Conservation (phyloP, 2,113 vertebrate species). For the Pheucticus melanocephalus region DNA sequence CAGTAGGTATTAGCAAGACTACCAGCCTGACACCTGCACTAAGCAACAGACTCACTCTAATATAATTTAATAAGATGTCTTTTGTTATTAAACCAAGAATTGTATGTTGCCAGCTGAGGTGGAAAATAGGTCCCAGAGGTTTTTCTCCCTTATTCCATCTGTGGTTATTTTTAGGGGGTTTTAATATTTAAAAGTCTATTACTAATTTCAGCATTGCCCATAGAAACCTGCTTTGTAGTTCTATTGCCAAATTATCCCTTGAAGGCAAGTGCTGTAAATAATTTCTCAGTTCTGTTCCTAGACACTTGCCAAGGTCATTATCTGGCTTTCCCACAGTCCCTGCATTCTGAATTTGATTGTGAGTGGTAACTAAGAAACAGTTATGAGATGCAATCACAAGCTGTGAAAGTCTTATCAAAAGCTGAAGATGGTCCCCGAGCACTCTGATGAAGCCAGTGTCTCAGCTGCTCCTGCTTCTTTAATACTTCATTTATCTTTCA, state of each 20-base stretch:
- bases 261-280: slow-evolving; percentile 48
- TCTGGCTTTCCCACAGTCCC: background rate
- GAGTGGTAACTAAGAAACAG: slow-evolving; percentile 38
- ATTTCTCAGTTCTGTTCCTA: slow-evolving; percentile 31
- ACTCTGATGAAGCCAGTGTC: background rate
- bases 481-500: slow-evolving; percentile 43
- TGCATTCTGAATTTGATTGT: slow-evolving; percentile 30
- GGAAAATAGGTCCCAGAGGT: slow-evolving; percentile 41
- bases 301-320: slow-evolving; percentile 57
- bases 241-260: slow-evolving; percentile 41
- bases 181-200: slow-evolving; percentile 59
- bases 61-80: slow-evolving; percentile 47
- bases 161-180: slow-evolving; percentile 44
- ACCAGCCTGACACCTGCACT: slow-evolving; percentile 32
- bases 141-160: background rate
- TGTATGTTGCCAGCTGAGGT: background rate
- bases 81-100: slow-evolving; percentile 57
- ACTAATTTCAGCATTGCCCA: background rate
- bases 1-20: background rate
- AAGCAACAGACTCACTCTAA: background rate
- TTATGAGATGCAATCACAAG: slow-evolving; percentile 40
- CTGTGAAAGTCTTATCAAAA: slow-evolving; percentile 37
- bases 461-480: slow-evolving; percentile 53
- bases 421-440: background rate
- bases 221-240: background rate